phyloP scores from a whole-genome alignment of 64 coral and sea anemone genomes.

The Orbicella faveolata region DNA sequence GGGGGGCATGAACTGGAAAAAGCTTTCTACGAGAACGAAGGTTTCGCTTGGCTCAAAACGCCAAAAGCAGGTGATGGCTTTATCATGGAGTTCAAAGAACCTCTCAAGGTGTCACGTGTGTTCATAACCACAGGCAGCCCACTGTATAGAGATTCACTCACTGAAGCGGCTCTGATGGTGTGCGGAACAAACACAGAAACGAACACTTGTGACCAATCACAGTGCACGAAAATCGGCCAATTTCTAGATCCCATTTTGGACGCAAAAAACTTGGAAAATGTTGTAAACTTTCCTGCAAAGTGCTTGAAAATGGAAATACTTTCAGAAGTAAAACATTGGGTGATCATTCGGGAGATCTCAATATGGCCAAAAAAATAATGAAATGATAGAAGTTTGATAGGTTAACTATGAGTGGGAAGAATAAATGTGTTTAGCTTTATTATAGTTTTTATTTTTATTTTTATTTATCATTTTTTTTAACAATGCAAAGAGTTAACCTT shows the following conservation, averaged over 20 bases:
- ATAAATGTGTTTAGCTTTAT: too few relatives aligned
- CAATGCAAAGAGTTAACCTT: too few relatives aligned
- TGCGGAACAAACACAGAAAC: slow-evolving; percentile 5
- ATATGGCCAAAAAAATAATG: slow-evolving; percentile 12
- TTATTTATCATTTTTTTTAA: too few relatives aligned
- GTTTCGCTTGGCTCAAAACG: slow-evolving; percentile 29
- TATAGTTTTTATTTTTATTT: too few relatives aligned
- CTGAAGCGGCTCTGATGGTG: background rate
- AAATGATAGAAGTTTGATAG: too few relatives aligned
- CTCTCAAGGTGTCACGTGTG: slow-evolving; percentile 10
- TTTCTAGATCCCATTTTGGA: slow-evolving; percentile 51
- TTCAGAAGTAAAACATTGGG: slow-evolving; percentile 25
- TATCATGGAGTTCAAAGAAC: slow-evolving; percentile 6
- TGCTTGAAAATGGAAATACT: slow-evolving; percentile 41
- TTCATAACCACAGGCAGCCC: slow-evolving; percentile 20
- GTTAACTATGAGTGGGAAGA: too few relatives aligned
- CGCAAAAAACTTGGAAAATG: background rate
- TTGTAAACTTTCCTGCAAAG: slow-evolving; percentile 35
- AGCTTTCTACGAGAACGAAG: slow-evolving; percentile 7
- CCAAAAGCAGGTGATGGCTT: slow-evolving; percentile 33
- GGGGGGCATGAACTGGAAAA: slow-evolving; percentile 17
- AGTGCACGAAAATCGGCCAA: background rate
- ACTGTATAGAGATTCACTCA: background rate
- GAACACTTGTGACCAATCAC: background rate
- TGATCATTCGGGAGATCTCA: slow-evolving; percentile 57